phyloP scores from a whole-genome alignment of 2,113 vertebrate species.

The Calyptommatus sinebrachiatus region DNA sequence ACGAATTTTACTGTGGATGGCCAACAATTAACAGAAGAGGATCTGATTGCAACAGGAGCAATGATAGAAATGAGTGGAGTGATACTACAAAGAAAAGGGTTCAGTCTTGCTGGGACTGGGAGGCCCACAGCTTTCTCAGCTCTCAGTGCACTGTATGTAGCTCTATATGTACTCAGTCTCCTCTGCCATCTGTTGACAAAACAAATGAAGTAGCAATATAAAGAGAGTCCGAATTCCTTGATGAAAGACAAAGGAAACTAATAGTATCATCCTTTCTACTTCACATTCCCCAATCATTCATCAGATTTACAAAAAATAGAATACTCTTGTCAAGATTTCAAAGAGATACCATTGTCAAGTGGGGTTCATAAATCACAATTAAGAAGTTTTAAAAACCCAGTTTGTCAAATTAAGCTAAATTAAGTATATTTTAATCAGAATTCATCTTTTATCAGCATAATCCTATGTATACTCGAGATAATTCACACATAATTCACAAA shows the following conservation, averaged over 20 bases:
- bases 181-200: neutral
- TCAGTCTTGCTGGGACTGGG: slow-evolving; percentile 31
- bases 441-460: no score
- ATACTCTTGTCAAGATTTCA: no score
- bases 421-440: no score
- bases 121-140: neutral
- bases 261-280: neutral
- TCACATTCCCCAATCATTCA: no score
- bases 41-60: slow-evolving; percentile 46
- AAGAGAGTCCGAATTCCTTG: neutral
- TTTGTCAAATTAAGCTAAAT: no score
- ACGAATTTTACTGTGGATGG: slow-evolving; percentile 5
- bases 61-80: slow-evolving; percentile 60
- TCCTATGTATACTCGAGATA: no score
- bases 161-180: slow-evolving; percentile 41
- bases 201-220: neutral
- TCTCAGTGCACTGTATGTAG: slow-evolving; percentile 47
- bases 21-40: slow-evolving; percentile 16
- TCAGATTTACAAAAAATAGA: no score
- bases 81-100: slow-evolving; percentile 39
- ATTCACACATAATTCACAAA: no score
- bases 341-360: no score
- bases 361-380: no score
- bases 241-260: neutral
- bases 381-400: no score